Conservation (phyloP, 1,140 invertebrate species). For the Lepidotrigona ventralis region DNA sequence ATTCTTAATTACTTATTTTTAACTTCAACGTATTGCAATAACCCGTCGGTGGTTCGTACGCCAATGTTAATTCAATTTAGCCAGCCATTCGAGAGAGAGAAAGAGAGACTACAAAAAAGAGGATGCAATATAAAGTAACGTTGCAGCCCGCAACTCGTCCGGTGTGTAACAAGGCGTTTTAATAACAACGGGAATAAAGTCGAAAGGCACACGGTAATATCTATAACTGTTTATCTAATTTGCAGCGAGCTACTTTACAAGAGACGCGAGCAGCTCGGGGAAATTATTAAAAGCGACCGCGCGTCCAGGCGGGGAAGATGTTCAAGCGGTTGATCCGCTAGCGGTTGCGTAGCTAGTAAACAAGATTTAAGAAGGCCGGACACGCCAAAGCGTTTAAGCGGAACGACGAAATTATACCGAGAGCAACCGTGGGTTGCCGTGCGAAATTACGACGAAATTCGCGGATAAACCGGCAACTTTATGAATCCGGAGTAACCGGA, state of each 20-base stretch:
- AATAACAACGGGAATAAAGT: not conserved
- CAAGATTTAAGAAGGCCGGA: conserved; percentile 22
- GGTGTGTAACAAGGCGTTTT: not conserved
- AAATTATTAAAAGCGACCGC: conserved; percentile 1
- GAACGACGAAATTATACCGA: conserved; percentile 10
- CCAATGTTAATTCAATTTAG: too few species aligned
- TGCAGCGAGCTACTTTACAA: not conserved
- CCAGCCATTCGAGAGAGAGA: too few species aligned
- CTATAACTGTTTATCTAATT: not conserved
- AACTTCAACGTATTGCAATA: too few species aligned
- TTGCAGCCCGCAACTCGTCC: too few species aligned
- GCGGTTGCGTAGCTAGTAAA: conserved; percentile 18
- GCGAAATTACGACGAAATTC: conserved; percentile 20
- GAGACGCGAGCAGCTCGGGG: not conserved
- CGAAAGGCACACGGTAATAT: not conserved
- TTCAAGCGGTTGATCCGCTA: not conserved
- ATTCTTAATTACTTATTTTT: too few species aligned
- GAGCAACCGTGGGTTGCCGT: not conserved
- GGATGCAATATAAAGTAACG: not conserved
- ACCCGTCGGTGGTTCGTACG: too few species aligned
- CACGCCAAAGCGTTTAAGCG: conserved; percentile 21
- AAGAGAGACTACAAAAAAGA: too few species aligned
- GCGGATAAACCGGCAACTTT: conserved; percentile 19
- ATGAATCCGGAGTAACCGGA: not conserved
- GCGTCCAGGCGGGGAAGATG: not conserved